Evolutionary conservation across 2,888 invertebrate species (phyloP).

Genomic region (Biston betularia): DNA sequence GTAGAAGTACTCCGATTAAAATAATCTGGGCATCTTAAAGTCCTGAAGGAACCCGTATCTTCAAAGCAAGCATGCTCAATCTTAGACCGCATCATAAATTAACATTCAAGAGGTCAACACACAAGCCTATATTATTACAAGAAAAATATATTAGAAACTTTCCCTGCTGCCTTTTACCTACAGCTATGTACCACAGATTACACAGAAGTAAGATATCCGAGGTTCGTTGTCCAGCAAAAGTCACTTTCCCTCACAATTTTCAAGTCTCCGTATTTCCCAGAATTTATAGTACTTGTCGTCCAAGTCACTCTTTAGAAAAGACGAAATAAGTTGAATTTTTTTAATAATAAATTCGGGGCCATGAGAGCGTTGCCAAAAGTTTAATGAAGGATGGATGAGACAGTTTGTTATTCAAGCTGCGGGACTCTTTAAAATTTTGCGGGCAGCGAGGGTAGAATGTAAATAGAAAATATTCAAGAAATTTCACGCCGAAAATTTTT

Average conservation of each 20-base stretch:
- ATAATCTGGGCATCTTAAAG: no score
- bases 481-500: slow-evolving; percentile 28
- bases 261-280: slow-evolving; percentile 52
- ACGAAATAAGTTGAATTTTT: slow-evolving; percentile 49
- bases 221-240: slow-evolving; percentile 68
- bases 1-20: no score
- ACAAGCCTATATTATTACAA: no score
- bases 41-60: no score
- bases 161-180: slow-evolving; percentile 3
- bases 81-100: no score
- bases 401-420: slow-evolving; percentile 43
- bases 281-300: slow-evolving; percentile 50
- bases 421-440: slow-evolving; percentile 36
- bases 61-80: no score
- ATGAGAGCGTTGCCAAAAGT: slow-evolving; percentile 52
- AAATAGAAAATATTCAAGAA: slow-evolving; percentile 37
- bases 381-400: slow-evolving; percentile 54
- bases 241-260: slow-evolving; percentile 68
- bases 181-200: slow-evolving; percentile 16
- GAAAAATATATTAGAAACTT: not conserved
- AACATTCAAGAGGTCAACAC: no score
- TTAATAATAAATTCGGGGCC: slow-evolving; percentile 55
- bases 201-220: slow-evolving; percentile 3
- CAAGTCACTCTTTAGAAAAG: slow-evolving; percentile 51
- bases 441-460: slow-evolving; percentile 32